Conservation (phyloP, 2,113 vertebrate genomes). For the Dasyprocta punctata region DNA sequence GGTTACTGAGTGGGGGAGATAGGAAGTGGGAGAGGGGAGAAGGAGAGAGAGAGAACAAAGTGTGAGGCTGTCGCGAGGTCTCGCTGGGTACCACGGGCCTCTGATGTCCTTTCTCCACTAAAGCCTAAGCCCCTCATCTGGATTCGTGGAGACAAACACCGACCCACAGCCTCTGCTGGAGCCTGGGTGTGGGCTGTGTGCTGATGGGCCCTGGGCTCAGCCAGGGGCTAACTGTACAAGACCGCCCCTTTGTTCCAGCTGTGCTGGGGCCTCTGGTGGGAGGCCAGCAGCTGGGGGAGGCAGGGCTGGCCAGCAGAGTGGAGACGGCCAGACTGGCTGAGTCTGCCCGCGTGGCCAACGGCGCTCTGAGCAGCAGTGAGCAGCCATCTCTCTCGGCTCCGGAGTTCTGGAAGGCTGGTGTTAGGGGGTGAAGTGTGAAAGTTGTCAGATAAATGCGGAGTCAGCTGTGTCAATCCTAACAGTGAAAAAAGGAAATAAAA, state of each 20-base stretch:
- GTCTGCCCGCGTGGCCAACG: background rate
- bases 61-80: background rate
- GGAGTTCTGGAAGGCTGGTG: background rate
- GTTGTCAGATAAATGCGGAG: background rate
- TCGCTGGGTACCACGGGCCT: too few relatives aligned
- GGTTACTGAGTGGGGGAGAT: background rate
- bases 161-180: background rate
- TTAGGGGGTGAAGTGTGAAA: background rate
- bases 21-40: background rate
- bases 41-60: background rate
- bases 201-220: background rate
- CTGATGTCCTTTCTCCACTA: background rate
- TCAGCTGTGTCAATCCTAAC: background rate
- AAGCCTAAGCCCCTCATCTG: background rate
- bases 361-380: background rate
- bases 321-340: accelerated
- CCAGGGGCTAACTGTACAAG: background rate
- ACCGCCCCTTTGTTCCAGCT: background rate
- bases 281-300: background rate
- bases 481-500: background rate
- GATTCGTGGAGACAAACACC: background rate
- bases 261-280: accelerated
- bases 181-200: background rate
- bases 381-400: background rate
- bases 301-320: background rate